Evolutionary conservation across 2,888 invertebrate genomes (phyloP), one percentile per base, ranked within the genome.

Genomic region (Sinohyriopsis cumingii): DNA sequence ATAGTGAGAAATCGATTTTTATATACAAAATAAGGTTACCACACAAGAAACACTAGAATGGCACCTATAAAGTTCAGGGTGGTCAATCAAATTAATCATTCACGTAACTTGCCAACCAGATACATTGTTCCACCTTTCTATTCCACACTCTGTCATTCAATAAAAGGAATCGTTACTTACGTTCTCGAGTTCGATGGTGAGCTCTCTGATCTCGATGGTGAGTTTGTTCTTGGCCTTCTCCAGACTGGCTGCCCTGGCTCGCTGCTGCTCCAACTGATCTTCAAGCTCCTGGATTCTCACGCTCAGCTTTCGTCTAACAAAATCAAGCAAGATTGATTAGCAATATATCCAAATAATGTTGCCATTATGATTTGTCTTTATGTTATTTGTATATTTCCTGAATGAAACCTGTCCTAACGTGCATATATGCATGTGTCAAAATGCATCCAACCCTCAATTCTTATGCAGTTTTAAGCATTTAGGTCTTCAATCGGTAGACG

Each of bases 171-270:
- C 3, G 33, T 56, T 57, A 73, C 85, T 79, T 86, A 93, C 93
- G 93, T 98, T 98, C 93, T 99, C 99, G 90, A 99, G 93, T 91
- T 99, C 99, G 91, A 99, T 98, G 92, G 99, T 99, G 90, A 99
- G 94, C 73, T 99, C 95, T 91, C 98, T 98, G 81, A 99, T 96
- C 93, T 99, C 99, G 88, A 96, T 96, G 91, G 97, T 96, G 82
- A 99, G 94, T 82, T 98, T 96, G 81, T 96, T 96, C 93, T 99
- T 99, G 92, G 97, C 97, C 92, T 99, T 99, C 92, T 99, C 99
- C 72, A 91, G 97, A 93, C 91, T 90, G 92, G 94, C 95, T 91
- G 96, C 93, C 93, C 97, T 97, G 84, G 94, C 95, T 86, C 98
- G 93, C 89, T 98, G 94, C 81, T 95, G 94, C 91, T 98, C 98